phyloP scores from a whole-genome alignment of 2,113 vertebrate genomes.

The Panthera leo region DNA sequence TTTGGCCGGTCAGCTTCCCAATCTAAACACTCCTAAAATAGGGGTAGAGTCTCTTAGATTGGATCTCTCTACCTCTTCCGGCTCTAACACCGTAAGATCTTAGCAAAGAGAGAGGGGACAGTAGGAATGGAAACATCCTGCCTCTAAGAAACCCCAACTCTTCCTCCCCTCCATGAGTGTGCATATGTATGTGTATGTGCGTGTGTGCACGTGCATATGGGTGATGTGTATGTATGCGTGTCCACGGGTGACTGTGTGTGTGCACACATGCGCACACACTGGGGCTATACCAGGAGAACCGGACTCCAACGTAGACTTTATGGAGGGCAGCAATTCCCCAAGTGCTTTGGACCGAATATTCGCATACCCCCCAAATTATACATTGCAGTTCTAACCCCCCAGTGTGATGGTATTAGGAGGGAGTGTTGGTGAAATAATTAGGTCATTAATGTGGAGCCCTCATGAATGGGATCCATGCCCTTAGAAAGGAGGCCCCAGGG shows the following conservation, averaged over 20 bases:
- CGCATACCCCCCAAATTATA: background rate
- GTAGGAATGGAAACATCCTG: background rate
- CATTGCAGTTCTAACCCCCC: background rate
- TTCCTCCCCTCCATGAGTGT: background rate
- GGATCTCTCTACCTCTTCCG: background rate
- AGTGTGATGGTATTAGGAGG: background rate
- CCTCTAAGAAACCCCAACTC: background rate
- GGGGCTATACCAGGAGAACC: background rate
- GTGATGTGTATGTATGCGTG: background rate
- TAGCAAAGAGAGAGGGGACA: background rate
- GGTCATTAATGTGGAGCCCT: background rate
- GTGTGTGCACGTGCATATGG: background rate
- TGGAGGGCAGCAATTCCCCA: background rate
- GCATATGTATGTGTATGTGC: accelerated
- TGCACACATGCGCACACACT: accelerated
- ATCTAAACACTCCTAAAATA: background rate
- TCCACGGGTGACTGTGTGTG: too few species aligned
- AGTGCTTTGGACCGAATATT: background rate
- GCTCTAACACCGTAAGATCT: background rate
- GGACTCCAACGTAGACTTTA: background rate
- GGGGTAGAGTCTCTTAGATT: accelerated
- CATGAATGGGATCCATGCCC: background rate
- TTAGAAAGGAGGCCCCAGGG: background rate
- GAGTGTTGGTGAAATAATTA: background rate
- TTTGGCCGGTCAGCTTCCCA: too few species aligned